Evolutionary conservation across 2,113 vertebrate species (phyloP).

Genomic region (Salvator merianae): DNA sequence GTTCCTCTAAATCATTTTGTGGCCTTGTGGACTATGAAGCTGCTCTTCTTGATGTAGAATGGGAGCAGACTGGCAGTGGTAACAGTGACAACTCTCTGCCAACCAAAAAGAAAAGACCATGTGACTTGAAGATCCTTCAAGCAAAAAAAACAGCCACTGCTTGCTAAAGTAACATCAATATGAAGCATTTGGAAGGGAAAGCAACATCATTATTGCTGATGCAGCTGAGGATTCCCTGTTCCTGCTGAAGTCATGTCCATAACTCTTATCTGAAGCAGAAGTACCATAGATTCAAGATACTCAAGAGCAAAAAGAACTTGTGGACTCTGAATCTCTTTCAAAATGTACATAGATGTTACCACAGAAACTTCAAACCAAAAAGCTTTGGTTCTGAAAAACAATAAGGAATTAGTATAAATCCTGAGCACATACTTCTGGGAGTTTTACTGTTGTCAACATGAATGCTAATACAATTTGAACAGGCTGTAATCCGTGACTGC

Average conservation of each 20-base stretch:
- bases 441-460: neutral
- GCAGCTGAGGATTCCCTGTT: neutral
- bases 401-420: neutral
- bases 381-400: neutral
- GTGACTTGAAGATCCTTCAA: neutral
- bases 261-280: neutral
- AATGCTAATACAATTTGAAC: neutral
- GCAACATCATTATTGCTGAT: too few relatives aligned
- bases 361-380: neutral
- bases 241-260: neutral
- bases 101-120: neutral
- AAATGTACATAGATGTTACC: neutral
- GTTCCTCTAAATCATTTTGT: neutral
- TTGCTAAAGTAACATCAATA: too few relatives aligned
- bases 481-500: neutral
- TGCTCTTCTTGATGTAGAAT: neutral
- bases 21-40: neutral
- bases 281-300: neutral
- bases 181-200: too few relatives aligned
- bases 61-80: neutral
- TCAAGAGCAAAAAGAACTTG: neutral
- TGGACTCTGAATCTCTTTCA: neutral
- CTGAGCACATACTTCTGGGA: neutral
- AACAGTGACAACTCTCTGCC: neutral
- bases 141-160: too few relatives aligned